Conservation (phyloP, 2,797 vertebrate genomes). For the Odontamblyopus lacepedii region DNA sequence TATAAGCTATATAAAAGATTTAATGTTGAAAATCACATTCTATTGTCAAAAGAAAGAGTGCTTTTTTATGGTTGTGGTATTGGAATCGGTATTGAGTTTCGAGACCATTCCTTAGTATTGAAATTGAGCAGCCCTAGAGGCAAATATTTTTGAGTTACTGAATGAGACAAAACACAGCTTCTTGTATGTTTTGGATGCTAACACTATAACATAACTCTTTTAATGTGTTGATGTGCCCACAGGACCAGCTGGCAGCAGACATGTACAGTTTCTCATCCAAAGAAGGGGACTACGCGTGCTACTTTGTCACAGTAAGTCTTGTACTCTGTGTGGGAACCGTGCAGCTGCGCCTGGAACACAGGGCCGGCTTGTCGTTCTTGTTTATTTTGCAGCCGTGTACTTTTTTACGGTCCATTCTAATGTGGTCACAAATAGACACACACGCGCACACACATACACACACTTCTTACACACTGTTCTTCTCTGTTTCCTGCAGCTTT, state of each 20-base stretch:
- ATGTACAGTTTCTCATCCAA: conserved; percentile 98
- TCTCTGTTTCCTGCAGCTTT: conserved; percentile 82
- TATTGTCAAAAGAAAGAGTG: no score
- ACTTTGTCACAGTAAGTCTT: conserved; percentile 89
- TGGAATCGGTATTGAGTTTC: no score
- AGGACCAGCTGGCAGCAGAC: conserved; percentile 98
- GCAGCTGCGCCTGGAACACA: conserved; percentile 54
- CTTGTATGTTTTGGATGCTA: not conserved
- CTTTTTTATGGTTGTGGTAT: no score
- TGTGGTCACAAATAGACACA: conserved; percentile 3
- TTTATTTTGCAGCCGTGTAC: conserved; percentile 64
- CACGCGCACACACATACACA: no score
- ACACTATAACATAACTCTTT: no score
- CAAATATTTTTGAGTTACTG: not conserved
- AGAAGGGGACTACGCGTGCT: conserved; percentile 92
- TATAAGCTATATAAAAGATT: no score
- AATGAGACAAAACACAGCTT: not conserved
- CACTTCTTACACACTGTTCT: not conserved
- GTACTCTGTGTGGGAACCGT: conserved; percentile 43
- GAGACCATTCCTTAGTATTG: no score
- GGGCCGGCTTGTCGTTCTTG: conserved; percentile 46
- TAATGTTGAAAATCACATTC: no score
- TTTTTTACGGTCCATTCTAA: conserved; percentile 28
- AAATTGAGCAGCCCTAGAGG: not conserved
- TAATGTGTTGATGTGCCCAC: conserved; percentile 7